A percentile compares a stretch with the other conserved stretches of the same genome.
These are phyloP conservation scores for Ptychobarbus kaznakovi DNA, from an alignment of 2,797 vertebrate genomes.

Conservation along the genomic window DNA sequence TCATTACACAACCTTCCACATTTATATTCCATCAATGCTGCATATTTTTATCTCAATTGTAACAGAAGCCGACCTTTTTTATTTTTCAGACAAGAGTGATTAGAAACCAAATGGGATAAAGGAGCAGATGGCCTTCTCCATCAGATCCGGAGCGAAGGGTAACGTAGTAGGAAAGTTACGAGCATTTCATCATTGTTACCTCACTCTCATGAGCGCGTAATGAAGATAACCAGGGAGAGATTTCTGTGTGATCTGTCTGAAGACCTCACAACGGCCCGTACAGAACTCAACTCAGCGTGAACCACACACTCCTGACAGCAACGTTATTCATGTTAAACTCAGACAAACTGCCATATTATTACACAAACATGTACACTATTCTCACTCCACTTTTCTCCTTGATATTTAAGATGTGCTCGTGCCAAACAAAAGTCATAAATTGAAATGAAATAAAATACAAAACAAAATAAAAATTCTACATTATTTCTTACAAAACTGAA, in stretches of 20 bases:
- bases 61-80: slow-evolving; percentile 8
- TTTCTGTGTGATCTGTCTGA: slow-evolving; percentile 37
- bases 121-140: slow-evolving; percentile 21
- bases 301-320: neutral
- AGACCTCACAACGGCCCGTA: neutral
- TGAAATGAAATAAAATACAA: neutral
- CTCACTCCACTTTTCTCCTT: neutral
- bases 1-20: slow-evolving; percentile 19
- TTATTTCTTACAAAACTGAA: neutral
- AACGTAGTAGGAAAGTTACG: slow-evolving; percentile 23
- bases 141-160: slow-evolving; percentile 12
- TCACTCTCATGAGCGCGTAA: slow-evolving; percentile 42
- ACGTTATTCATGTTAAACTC: neutral
- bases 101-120: slow-evolving; percentile 5
- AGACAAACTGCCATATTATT: slow-evolving; percentile 4
- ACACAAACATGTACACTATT: neutral
- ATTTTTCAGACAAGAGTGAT: slow-evolving; percentile 22
- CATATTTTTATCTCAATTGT: slow-evolving; percentile 2
- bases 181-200: slow-evolving; percentile 55
- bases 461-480: neutral
- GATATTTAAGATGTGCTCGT: neutral
- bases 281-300: neutral
- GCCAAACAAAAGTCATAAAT: neutral
- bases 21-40: slow-evolving; percentile 18
- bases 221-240: slow-evolving; percentile 33